These are phyloP conservation scores for Natator depressus DNA, from an alignment of 2,113 vertebrate species.

Conservation along the genomic window DNA sequence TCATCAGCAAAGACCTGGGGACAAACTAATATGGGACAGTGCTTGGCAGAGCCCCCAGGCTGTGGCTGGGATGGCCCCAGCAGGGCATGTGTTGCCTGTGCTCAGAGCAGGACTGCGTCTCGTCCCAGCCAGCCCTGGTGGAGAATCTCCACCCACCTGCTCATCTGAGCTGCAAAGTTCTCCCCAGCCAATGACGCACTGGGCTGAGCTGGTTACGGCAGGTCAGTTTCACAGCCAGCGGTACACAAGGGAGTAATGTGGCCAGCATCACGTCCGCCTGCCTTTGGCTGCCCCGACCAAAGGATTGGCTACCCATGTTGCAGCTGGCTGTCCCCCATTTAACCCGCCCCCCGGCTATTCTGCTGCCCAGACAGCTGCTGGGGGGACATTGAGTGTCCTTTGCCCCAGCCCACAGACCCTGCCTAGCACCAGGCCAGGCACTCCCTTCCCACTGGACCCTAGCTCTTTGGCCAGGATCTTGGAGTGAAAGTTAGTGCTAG, in stretches of 20 bases:
- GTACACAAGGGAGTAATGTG: no score
- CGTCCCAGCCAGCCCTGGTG: background rate
- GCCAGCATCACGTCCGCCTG: no score
- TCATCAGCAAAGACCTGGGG: background rate
- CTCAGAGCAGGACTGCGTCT: background rate
- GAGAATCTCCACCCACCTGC: no score
- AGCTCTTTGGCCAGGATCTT: background rate
- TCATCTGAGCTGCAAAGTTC: background rate
- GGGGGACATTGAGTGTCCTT: background rate
- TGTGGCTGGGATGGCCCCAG: background rate
- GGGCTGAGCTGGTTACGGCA: background rate
- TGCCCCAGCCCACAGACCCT: background rate
- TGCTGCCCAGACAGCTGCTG: background rate
- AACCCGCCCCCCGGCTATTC: background rate
- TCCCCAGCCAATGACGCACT: no score
- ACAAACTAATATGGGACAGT: background rate
- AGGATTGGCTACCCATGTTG: no score
- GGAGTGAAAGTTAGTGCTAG: background rate
- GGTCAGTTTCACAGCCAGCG: background rate
- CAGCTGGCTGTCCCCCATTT: no score
- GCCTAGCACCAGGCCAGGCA: background rate
- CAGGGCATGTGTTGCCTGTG: no score
- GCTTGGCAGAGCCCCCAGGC: background rate
- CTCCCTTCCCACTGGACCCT: background rate
- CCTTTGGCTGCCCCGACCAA: no score